These are phyloP conservation scores for Drosophila orosa DNA, from an alignment of 1,140 invertebrate genomes.

Conservation along the genomic window DNA sequence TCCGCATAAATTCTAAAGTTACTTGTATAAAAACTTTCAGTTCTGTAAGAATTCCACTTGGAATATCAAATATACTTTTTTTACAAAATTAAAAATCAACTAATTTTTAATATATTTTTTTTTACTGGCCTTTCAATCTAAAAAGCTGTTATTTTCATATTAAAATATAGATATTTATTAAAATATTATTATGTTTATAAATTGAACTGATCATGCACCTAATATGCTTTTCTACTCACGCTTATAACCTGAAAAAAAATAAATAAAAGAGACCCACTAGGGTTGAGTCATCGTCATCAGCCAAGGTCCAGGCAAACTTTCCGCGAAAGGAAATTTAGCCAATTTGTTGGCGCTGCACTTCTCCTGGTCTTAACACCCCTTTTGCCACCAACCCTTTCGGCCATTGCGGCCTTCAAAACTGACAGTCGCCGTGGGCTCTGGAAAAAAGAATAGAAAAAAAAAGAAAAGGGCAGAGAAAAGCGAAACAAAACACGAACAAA, in stretches of 20 bases:
- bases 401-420: slow-evolving; percentile 67
- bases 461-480: slow-evolving; percentile 17
- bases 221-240: too few relatives aligned
- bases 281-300: slow-evolving; percentile 56
- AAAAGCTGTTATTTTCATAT: too few relatives aligned
- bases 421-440: slow-evolving; percentile 63
- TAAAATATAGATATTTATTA: too few relatives aligned
- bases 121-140: too few relatives aligned
- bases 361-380: neutral
- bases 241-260: neutral
- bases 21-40: too few relatives aligned
- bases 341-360: slow-evolving; percentile 68
- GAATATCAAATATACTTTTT: too few relatives aligned
- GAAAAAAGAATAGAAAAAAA: slow-evolving; percentile 42
- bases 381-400: slow-evolving; percentile 3
- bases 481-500: slow-evolving; percentile 24
- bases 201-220: too few relatives aligned
- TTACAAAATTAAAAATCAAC: too few relatives aligned
- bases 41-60: too few relatives aligned
- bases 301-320: slow-evolving; percentile 48
- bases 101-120: too few relatives aligned
- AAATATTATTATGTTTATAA: too few relatives aligned
- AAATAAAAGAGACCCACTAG: slow-evolving; percentile 5
- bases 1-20: too few relatives aligned
- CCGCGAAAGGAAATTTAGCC: slow-evolving; percentile 65